Conservation (phyloP, 2,888 invertebrate species). For the Pasiphila rectangulata region DNA sequence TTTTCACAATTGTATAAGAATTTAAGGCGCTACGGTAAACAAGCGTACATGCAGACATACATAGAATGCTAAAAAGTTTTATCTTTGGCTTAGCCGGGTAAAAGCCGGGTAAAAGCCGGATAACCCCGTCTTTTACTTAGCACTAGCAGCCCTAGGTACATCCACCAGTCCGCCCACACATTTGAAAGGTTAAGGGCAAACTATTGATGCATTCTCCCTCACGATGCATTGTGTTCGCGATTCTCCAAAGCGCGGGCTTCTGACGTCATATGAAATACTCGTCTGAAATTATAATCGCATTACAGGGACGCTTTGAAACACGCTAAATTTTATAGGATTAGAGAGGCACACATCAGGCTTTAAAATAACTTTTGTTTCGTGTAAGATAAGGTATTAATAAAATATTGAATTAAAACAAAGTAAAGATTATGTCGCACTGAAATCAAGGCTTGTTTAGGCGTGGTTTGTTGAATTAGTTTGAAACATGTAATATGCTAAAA, state of each 20-base stretch:
- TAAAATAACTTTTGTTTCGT: no score
- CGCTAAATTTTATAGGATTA: slow-evolving; percentile 5
- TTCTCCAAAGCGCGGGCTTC: slow-evolving; percentile 35
- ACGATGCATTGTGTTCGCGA: slow-evolving; percentile 40
- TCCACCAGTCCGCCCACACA: slow-evolving; percentile 43
- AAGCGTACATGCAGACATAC: no score
- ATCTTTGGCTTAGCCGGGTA: background rate
- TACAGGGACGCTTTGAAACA: slow-evolving; percentile 12
- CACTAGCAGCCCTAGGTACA: slow-evolving; percentile 14
- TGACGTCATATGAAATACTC: slow-evolving; percentile 30
- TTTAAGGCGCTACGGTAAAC: no score
- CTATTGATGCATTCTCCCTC: slow-evolving; percentile 49
- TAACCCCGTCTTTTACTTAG: background rate
- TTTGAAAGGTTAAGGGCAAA: slow-evolving; percentile 64
- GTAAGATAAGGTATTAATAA: no score
- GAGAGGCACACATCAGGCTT: background rate
- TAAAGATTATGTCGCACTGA: background rate
- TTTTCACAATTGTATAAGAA: no score
- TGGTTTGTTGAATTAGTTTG: no score
- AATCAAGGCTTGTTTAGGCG: background rate
- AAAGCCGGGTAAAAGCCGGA: background rate
- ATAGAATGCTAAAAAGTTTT: no score
- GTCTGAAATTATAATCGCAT: slow-evolving; percentile 23
- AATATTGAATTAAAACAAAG: background rate
- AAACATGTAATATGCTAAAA: no score